Evolutionary conservation across 2,113 vertebrate genomes (phyloP).

Genomic region (Elephantulus edwardii): DNA sequence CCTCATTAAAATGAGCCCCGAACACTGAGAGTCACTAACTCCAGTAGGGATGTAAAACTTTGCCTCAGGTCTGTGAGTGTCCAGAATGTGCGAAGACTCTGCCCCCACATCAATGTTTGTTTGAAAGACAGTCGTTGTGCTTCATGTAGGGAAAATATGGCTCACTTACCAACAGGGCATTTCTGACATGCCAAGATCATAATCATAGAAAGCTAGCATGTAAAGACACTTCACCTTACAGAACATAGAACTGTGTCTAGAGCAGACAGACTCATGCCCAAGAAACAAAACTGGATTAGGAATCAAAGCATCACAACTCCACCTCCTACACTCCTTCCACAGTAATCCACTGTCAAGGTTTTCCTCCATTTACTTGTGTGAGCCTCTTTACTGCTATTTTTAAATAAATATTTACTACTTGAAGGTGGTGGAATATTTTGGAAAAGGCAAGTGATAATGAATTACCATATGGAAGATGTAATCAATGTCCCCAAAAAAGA

Average conservation of each 20-base stretch:
- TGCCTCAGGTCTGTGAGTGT: not conserved
- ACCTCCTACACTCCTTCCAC: not conserved
- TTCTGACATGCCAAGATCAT: conserved; percentile 27
- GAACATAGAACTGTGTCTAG: not conserved
- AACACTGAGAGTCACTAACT: not conserved
- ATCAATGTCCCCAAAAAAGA: not conserved
- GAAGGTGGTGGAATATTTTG: not conserved
- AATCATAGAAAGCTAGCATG: not conserved
- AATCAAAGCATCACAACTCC: not conserved
- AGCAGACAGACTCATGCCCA: not conserved
- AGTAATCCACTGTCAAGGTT: not conserved
- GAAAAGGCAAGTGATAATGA: not conserved
- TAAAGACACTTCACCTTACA: not conserved
- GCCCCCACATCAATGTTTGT: not conserved
- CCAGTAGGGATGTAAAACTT: not conserved
- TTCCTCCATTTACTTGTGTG: not conserved
- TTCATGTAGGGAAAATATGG: conserved; percentile 9
- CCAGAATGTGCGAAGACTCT: not conserved
- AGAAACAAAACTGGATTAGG: not conserved
- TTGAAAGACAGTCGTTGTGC: not conserved
- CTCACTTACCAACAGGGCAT: conserved; percentile 37
- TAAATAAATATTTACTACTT: not conserved
- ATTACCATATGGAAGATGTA: not conserved
- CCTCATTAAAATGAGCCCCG: not conserved
- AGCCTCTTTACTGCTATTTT: not conserved